phyloP scores from a whole-genome alignment of 2,113 vertebrate species.

The Chunga burmeisteri region DNA sequence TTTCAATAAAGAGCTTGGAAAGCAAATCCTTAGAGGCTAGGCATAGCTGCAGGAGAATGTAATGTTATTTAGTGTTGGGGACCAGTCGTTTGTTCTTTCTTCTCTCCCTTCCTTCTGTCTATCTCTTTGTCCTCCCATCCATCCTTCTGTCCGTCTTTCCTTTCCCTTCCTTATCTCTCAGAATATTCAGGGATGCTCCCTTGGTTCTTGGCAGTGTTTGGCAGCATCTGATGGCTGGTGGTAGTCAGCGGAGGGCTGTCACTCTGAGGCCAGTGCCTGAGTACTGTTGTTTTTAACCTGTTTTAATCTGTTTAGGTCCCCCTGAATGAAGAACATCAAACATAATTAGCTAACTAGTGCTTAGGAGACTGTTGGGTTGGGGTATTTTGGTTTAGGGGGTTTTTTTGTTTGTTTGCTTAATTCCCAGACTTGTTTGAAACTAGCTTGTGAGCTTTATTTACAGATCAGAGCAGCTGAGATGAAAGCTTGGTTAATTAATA shows the following conservation, averaged over 20 bases:
- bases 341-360: constrained; percentile 64
- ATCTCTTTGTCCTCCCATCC: neutral
- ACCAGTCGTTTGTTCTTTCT: neutral
- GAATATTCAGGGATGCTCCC: constrained; percentile 75
- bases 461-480: constrained; percentile 44
- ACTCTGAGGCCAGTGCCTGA: constrained; percentile 54
- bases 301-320: constrained; percentile 72
- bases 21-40: constrained; percentile 73
- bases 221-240: constrained; percentile 43
- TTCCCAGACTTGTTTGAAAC: constrained; percentile 34
- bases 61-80: constrained; percentile 70
- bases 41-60: constrained; percentile 69
- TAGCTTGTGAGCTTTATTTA: constrained; percentile 59
- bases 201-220: constrained; percentile 54
- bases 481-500: constrained; percentile 70
- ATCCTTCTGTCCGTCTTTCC: neutral
- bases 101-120: neutral
- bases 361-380: neutral
- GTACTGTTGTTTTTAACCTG: constrained; percentile 79
- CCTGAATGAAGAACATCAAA: constrained; percentile 70
- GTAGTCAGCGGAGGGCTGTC: constrained; percentile 67
- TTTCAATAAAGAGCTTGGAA: constrained; percentile 75
- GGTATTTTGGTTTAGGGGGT: neutral
- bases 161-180: constrained; percentile 42
- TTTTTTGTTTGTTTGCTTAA: neutral